Percentiles rank a stretch among this genome's conserved stretches.
phyloP scores from a whole-genome alignment of 1,140 invertebrate species.

The Anagrus nilaparvatae region DNA sequence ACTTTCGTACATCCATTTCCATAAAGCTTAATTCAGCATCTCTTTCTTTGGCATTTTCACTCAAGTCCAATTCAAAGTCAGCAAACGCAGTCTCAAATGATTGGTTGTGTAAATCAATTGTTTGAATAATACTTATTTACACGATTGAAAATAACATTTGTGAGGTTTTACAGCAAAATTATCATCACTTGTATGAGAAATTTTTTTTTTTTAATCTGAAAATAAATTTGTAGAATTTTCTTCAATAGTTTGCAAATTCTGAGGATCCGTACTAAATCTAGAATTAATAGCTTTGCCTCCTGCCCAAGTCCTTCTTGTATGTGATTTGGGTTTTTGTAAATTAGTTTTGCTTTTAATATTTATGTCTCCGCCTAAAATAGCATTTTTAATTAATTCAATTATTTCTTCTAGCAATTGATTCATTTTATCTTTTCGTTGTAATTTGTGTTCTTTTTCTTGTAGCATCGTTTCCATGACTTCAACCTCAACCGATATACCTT shows the following conservation, averaged over 20 bases:
- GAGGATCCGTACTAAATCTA: conserved; percentile 7
- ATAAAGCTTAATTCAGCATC: conserved; percentile 11
- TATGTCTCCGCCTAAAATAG: conserved; percentile 22
- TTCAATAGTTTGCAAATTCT: conserved; percentile 22
- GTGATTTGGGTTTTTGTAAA: conserved; percentile 10
- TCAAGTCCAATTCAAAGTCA: conserved; percentile 28
- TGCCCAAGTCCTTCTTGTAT: conserved; percentile 24
- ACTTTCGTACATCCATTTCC: no score
- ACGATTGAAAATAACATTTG: no score
- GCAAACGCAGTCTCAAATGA: conserved; percentile 23
- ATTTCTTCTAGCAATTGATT: conserved; percentile 25
- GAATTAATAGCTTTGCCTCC: conserved; percentile 9
- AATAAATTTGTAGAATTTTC: conserved; percentile 15
- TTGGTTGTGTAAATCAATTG: conserved; percentile 14
- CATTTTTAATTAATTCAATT: conserved; percentile 25
- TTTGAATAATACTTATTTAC: conserved; percentile 22
- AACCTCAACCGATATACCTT: conserved; percentile 20
- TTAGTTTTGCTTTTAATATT: conserved; percentile 3
- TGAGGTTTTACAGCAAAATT: no score
- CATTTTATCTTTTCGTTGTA: conserved; percentile 19
- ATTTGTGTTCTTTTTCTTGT: conserved; percentile 22
- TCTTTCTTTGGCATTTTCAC: conserved; percentile 18
- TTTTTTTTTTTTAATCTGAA: no score
- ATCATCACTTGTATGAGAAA: no score
- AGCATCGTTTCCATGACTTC: conserved; percentile 25